Base-by-base conservation (phyloP, 2,113 vertebrate genomes). In the Odocoileus virginianus region DNA sequence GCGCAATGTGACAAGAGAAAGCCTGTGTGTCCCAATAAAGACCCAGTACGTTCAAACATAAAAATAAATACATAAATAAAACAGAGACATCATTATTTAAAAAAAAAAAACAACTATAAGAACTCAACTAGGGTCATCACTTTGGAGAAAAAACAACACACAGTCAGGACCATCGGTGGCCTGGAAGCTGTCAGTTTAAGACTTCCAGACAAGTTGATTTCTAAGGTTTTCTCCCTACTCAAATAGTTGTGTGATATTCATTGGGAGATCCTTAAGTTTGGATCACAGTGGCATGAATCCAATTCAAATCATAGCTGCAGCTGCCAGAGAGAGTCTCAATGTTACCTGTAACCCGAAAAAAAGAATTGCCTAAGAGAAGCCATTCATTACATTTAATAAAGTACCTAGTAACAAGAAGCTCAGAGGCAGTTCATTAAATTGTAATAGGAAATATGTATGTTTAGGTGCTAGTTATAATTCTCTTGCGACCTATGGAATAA, bases 251-350 rank as follows among this genome's bases (percentile, higher is more conserved):
- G 84, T 92, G 30, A 43, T 50, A 94, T 97, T 97, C 40, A 76
- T 79, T 64, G 95, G 40, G 84, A 94, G 36, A 92, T 25, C 55
- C 78, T 94, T 61, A 96, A 45, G 45, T 86, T 25, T 91, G 87
- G 43, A 85, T 94, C 54, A 60, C 47, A 60, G 67, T 91, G 83
- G 40, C 58, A 87, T 33, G 76, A 90, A 87, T 93, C 58, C 58
- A 97, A 94, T 88, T 97, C 89, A 94, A 92, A 90, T 88, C 36
- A 87, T 33, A 96, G 79, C 61, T 96, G 45, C 25, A 76, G 45
- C 52, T 67, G 74, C 58, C 79, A 94, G 61, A 94, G 25, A 92
- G 55, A 90, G 36, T 52, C 40, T 86, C 40, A 90, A 27, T 10
- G 2, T 87, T 60, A 94, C 47, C 60, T 30, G 55, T 12, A 30